These are phyloP conservation scores for Aegithalos caudatus DNA, from an alignment of 2,113 vertebrate species.

Conservation along the genomic window DNA sequence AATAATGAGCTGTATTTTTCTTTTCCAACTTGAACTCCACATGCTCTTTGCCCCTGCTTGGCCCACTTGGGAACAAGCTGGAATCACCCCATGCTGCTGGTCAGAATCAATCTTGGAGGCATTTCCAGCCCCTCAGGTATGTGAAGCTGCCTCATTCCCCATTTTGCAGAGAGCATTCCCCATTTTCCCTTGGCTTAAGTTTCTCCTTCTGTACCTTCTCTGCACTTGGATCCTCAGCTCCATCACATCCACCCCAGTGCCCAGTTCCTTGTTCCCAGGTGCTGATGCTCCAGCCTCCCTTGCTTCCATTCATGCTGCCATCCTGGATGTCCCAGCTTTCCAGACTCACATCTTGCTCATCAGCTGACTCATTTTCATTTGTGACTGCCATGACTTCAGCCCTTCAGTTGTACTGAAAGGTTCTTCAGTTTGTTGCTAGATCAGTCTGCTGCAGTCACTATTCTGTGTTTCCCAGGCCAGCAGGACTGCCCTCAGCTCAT, in stretches of 20 bases:
- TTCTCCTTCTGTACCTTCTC: not conserved
- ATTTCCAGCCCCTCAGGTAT: not conserved
- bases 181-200: not conserved
- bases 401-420: not conserved
- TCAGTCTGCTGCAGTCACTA: not conserved
- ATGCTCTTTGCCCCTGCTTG: not conserved
- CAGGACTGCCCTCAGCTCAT: not conserved
- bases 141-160: rapidly evolving
- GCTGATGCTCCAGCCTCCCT: not conserved
- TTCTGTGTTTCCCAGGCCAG: not conserved
- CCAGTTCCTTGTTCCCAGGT: not conserved
- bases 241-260: not conserved
- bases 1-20: not conserved
- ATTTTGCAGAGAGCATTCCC: not conserved
- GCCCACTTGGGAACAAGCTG: not conserved
- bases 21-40: not conserved
- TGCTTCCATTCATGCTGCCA: not conserved
- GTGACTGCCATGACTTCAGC: not conserved
- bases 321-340: not conserved
- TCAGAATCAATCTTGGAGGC: not conserved
- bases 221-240: not conserved
- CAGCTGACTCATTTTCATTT: not conserved
- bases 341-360: not conserved
- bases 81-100: not conserved
- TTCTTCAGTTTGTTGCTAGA: not conserved